Conservation (phyloP, 1,140 invertebrate species). For the Stegodyphus mimosarum region DNA sequence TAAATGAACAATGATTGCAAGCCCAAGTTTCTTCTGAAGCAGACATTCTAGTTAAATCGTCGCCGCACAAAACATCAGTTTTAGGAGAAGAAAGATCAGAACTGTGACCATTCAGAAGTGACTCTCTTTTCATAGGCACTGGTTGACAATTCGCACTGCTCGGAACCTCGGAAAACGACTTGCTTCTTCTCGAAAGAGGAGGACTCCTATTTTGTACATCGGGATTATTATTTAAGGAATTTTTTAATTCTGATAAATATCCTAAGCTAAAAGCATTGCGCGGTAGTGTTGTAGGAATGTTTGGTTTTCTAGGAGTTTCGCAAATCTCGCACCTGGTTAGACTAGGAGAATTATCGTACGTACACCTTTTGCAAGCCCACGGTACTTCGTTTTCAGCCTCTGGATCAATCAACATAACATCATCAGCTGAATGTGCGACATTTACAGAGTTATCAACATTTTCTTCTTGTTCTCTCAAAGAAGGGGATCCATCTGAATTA, state of each 20-base stretch:
- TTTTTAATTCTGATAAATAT: slow-evolving; percentile 57
- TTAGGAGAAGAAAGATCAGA: slow-evolving; percentile 54
- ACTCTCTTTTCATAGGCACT: slow-evolving; percentile 33
- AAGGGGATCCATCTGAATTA: slow-evolving; percentile 69
- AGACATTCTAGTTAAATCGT: slow-evolving; percentile 52
- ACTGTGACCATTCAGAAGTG: slow-evolving; percentile 35
- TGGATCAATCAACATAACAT: slow-evolving; percentile 58
- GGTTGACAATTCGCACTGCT: slow-evolving; percentile 14
- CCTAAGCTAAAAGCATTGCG: slow-evolving; percentile 63
- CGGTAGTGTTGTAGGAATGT: slow-evolving; percentile 65
- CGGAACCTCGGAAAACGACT: slow-evolving; percentile 60
- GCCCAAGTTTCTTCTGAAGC: slow-evolving; percentile 73
- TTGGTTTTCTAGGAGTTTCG: slow-evolving; percentile 70
- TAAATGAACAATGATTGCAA: slow-evolving; percentile 86
- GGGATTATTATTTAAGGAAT: slow-evolving; percentile 40
- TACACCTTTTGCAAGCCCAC: slow-evolving; percentile 75
- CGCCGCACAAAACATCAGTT: slow-evolving; percentile 46
- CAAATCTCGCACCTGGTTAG: slow-evolving; percentile 75
- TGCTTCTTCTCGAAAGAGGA: slow-evolving; percentile 51
- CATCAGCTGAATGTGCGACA: slow-evolving; percentile 58
- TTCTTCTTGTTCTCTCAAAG: slow-evolving; percentile 3
- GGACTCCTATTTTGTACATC: slow-evolving; percentile 31
- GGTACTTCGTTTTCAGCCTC: slow-evolving; percentile 43
- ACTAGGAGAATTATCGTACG: slow-evolving; percentile 71
- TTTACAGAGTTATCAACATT: slow-evolving; percentile 41